Base-by-base conservation (phyloP, 2,797 vertebrate species). In the Coregonus sp. region DNA sequence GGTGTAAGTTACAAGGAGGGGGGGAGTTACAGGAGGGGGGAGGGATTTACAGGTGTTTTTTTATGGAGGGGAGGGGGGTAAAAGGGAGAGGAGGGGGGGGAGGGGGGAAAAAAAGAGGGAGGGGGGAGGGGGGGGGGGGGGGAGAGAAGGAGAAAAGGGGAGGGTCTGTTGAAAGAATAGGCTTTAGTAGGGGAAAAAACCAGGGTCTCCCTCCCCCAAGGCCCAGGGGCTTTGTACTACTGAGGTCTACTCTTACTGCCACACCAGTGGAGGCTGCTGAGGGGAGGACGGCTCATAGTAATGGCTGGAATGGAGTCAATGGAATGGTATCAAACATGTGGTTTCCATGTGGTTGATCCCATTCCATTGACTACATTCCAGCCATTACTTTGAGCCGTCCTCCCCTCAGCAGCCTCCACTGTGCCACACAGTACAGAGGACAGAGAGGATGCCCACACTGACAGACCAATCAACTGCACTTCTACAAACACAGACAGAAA, bases 401-500 rank as follows among this genome's bases (percentile, higher is more conserved):
- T 47, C 40, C 40, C 40, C 11, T 47, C 40, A 47, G 9, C 40
- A 47, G 0, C 11, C 9, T 56, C 14, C 20, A 12, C 59, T 2
- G n/a, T 11, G 63, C 74, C 59, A 78, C 75, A 79, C 63, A 79
- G 72, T 70, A 79, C 33, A 51, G 74, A 47, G 83, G 56, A 82
- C 33, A 74, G 56, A 69, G 35, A 67, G 2, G 70, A 63, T 72
- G n/a, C 18, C 18, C 5, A 63, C 4, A 20, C 6, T 2, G 16
- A 20, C 16, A 59, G 9, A 31, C 40, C 47, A 78, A 78, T 77
- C 77, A 82, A 59, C 79, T 78, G 52, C 50, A 25, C 81, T 74
- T 72, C 82, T 81, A 81, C 52, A 82, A 77, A 75, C 40, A 73
- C 63, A 79, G 31, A 82, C 76, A 72, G 69, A 12, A 61, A 81